Evolutionary conservation across 1,140 invertebrate genomes (phyloP).

Genomic region (Pseudoatta argentina): DNA sequence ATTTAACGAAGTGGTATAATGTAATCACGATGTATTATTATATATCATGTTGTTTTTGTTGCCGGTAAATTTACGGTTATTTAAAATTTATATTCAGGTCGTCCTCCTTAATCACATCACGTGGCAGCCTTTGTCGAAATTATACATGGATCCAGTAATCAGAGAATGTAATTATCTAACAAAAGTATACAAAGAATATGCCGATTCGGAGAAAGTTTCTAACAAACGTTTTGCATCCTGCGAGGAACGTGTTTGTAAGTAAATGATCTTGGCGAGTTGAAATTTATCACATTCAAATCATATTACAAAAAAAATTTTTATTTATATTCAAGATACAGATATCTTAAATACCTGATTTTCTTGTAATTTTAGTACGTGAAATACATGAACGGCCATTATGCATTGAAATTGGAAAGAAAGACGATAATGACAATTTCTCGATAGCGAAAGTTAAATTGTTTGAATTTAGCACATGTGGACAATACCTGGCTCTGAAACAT

Average conservation of each 20-base stretch:
- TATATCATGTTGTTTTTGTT: neutral
- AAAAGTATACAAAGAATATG: constrained; percentile 82
- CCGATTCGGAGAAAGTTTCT: constrained; percentile 73
- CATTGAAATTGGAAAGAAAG: constrained; percentile 80
- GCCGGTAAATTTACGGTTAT: neutral
- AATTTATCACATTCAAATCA: neutral
- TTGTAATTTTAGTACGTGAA: constrained; percentile 81
- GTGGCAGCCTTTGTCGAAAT: constrained; percentile 81
- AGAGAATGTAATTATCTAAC: constrained; percentile 80
- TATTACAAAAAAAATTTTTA: neutral
- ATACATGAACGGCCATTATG: constrained; percentile 81
- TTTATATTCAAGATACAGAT: neutral
- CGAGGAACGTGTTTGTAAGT: constrained; percentile 80
- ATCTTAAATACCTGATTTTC: neutral
- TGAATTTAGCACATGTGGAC: constrained; percentile 83
- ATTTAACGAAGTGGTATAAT: constrained; percentile 82
- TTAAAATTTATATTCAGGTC: constrained; percentile 71
- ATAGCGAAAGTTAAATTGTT: constrained; percentile 80
- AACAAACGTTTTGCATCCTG: constrained; percentile 63
- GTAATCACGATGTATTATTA: neutral
- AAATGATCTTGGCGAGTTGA: constrained; percentile 27
- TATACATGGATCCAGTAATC: constrained; percentile 82
- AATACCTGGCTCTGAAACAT: constrained; percentile 82
- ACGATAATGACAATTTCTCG: constrained; percentile 65
- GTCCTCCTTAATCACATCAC: constrained; percentile 83